Evolutionary conservation across 2,888 invertebrate genomes (phyloP).

Genomic region (Nomada lathburiana): DNA sequence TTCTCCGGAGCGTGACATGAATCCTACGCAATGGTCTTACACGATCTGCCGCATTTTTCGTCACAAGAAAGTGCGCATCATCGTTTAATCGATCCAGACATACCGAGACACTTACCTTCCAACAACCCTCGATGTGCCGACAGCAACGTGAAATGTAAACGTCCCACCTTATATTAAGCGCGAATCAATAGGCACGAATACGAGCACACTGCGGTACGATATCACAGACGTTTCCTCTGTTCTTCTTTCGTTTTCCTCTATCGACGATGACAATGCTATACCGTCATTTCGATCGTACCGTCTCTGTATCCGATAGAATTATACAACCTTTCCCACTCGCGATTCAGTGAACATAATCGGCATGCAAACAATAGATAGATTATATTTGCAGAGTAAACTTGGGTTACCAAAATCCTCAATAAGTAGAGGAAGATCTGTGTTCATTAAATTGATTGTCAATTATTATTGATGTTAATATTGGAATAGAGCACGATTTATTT

Average conservation of each 20-base stretch:
- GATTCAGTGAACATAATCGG: conserved; percentile 15
- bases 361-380: conserved; percentile 4
- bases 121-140: conserved; percentile 60
- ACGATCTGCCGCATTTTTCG: conserved; percentile 38
- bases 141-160: conserved; percentile 57
- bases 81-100: conserved; percentile 56
- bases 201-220: conserved; percentile 39
- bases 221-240: conserved; percentile 37
- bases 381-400: conserved; percentile 10
- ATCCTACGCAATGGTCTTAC: not conserved
- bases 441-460: conserved; percentile 24
- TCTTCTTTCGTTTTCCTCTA: conserved; percentile 16
- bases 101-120: conserved; percentile 65
- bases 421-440: not conserved
- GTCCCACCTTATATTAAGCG: conserved; percentile 51
- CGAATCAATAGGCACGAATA: conserved; percentile 45
- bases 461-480: conserved; percentile 41
- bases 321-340: not conserved
- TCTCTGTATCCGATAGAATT: not conserved
- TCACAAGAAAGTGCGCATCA: conserved; percentile 41
- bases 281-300: not conserved
- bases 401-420: conserved; percentile 6
- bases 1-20: not conserved
- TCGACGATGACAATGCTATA: conserved; percentile 19
- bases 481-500: conserved; percentile 35